Percentiles rank a stretch among this genome's conserved stretches.
phyloP scores from a whole-genome alignment of 64 coral and sea anemone species.

The Catalaphyllia jardinei region DNA sequence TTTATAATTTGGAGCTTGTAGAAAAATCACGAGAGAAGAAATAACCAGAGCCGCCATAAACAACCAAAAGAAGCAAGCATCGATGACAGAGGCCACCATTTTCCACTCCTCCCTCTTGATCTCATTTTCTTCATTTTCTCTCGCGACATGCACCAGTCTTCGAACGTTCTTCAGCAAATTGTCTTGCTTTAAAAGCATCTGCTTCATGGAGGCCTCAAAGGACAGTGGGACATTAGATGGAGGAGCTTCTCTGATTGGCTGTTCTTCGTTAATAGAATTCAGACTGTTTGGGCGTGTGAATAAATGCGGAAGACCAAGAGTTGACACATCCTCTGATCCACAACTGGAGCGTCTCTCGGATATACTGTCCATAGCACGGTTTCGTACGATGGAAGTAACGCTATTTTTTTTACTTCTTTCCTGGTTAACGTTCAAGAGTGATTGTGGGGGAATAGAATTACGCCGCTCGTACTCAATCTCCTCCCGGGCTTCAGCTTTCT shows the following conservation, averaged over 20 bases:
- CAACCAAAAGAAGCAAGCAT: conserved; percentile 76
- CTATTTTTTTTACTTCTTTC: not conserved
- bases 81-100: conserved; percentile 75
- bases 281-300: not conserved
- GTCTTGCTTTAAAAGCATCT: conserved; percentile 39
- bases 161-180: conserved; percentile 55
- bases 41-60: conserved; percentile 64
- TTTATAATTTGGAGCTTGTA: conserved; percentile 65
- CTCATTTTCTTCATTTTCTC: conserved; percentile 60
- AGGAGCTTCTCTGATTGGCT: not conserved
- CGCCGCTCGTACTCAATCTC: conserved; percentile 20
- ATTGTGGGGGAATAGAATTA: not conserved
- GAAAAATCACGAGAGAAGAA: conserved; percentile 70
- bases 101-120: conserved; percentile 85
- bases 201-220: not conserved
- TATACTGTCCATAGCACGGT: not conserved
- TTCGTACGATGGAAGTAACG: not conserved
- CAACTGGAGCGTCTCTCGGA: not conserved
- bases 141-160: conserved; percentile 36
- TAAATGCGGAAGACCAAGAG: not conserved
- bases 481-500: conserved; percentile 7
- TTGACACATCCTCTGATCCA: not conserved
- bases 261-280: conserved; percentile 14
- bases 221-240: not conserved
- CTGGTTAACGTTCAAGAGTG: not conserved